Conservation (phyloP, 2,888 invertebrate genomes). For the Ecdyonurus torrentis region DNA sequence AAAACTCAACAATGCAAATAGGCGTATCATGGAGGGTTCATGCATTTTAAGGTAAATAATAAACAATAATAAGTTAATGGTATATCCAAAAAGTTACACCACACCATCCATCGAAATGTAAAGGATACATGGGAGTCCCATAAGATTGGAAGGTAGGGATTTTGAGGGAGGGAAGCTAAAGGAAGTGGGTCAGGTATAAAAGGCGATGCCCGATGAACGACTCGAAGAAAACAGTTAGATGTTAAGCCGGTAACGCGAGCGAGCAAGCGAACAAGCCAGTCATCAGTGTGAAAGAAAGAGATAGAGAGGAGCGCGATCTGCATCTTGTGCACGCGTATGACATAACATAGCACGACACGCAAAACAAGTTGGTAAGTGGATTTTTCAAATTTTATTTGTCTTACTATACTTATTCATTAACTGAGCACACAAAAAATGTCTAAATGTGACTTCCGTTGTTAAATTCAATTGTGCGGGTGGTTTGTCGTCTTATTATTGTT, state of each 20-base stretch:
- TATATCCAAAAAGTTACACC: not conserved
- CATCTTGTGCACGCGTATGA: not conserved
- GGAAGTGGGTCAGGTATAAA: not conserved
- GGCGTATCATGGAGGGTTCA: not conserved
- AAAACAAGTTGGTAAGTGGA: not conserved
- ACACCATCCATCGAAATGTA: not conserved
- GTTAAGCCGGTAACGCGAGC: not conserved
- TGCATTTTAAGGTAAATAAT: not conserved
- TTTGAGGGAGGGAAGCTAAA: not conserved
- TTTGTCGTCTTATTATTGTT: no score
- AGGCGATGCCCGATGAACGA: not conserved
- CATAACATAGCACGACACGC: not conserved
- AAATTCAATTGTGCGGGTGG: no score
- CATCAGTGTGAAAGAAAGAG: not conserved
- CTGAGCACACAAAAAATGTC: no score
- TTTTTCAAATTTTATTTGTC: no score
- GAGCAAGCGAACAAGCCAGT: not conserved
- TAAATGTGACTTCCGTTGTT: no score
- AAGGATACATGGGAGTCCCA: not conserved
- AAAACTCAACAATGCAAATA: not conserved
- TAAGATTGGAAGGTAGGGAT: not conserved
- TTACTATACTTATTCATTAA: no score
- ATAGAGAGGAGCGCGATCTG: not conserved
- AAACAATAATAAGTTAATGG: not conserved
- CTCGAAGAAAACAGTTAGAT: not conserved